phyloP scores from a whole-genome alignment of 2,113 vertebrate genomes.

The Bucco capensis region DNA sequence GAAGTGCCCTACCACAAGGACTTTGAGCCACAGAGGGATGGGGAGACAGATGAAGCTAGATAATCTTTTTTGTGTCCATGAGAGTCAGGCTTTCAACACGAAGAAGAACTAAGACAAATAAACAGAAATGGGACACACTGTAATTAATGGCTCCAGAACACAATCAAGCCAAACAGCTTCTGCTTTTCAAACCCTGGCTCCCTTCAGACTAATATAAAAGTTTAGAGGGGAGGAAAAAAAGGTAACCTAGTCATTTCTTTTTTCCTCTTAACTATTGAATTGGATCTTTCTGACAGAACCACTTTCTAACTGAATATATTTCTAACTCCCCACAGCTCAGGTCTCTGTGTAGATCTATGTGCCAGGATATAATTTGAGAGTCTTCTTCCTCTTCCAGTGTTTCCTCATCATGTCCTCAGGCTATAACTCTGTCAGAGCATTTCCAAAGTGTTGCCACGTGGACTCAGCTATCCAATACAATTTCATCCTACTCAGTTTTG shows the following conservation, averaged over 20 bases:
- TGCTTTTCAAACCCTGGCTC: background rate
- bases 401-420: background rate
- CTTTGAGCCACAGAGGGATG: conserved; percentile 50
- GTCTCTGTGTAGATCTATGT: background rate
- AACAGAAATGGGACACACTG: conserved; percentile 63
- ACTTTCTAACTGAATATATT: background rate
- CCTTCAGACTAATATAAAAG: conserved; percentile 14
- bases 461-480: background rate
- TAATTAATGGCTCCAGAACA: conserved; percentile 75
- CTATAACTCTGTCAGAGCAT: background rate
- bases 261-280: background rate
- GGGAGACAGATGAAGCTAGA: conserved; percentile 50
- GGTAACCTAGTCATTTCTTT: background rate
- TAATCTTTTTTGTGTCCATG: conserved; percentile 53
- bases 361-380: conserved; percentile 32
- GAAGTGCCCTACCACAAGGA: conserved; percentile 44
- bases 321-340: background rate
- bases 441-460: conserved; percentile 9
- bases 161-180: conserved; percentile 41
- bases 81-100: conserved; percentile 63
- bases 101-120: conserved; percentile 74
- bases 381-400: conserved; percentile 13
- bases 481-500: background rate
- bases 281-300: background rate
- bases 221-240: background rate